Evolutionary conservation across 2,113 vertebrate genomes (phyloP), one percentile per base, ranked within the genome.

Genomic region (Cottus gobio): DNA sequence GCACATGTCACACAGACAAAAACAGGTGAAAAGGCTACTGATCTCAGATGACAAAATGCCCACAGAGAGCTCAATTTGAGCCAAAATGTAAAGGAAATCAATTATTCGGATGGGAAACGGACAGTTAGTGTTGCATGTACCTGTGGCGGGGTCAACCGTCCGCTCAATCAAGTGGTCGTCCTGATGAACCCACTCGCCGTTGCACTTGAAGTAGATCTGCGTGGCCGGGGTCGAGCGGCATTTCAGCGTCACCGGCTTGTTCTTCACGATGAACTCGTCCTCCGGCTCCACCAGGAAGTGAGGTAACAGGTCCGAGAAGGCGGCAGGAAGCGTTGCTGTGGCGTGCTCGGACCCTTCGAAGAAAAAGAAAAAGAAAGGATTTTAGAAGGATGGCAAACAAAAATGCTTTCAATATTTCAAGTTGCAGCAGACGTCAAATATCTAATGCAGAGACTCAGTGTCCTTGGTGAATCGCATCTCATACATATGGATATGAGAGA

Each of bases 131-230:
- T 20, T 31, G 78, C 20, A 13, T n/a, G 30, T 95, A 99, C 98
- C 97, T 0, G 97, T 98, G 86, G 95, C 83, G 0, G 92, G 95
- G 22, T 99, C 97, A 0, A 95, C 94, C 39, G 96, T 96, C 63
- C 95, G 95, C 87, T 98, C 97, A 0, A 96, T 99, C 73, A 95
- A 44, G 20, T 99, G 98, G 91, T 99, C 97, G 0, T 95, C 96
- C 87, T 99, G 98, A 87, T 99, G 97, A 28, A 99, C 97, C 98
- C 98, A 99, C 90, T 99, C 98, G 34, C 98, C 97, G 0, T 99
- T 99, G 93, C 98, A 99, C 91, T 99, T 99, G 95, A 99, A 99
- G 95, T 99, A 99, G 93, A 99, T 98, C 95, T 99, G 98, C 0
- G 98, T 99, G 90, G 98, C 97, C 0, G 98, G 98, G 2, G 93